Base-by-base conservation (phyloP, 2,797 vertebrate genomes). In the Anisognathus igniventris region DNA sequence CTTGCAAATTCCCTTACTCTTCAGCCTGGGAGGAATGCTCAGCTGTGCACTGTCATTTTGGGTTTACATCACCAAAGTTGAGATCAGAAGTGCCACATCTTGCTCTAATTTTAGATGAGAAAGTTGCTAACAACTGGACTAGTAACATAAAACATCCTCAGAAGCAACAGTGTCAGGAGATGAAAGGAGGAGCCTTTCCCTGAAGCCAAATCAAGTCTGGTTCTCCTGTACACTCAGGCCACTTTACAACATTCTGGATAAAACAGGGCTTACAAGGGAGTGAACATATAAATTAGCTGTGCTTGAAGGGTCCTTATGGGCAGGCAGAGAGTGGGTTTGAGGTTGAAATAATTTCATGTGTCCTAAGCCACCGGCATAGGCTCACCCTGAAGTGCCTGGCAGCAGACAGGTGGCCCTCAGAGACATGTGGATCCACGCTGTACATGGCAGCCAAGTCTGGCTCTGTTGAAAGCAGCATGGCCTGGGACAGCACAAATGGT, bases 201-300 rank as follows among this genome's bases (percentile, higher is more conserved):
- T 54, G 23, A 30, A 57, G 70, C 44, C 25, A 40, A 53, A 50
- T 11, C 18, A 19, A 54, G 7, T 39, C 40, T 51, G 28, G 25
- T 33, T 51, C 86, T 56, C 30, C 4, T 2, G 8, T 11, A 48
- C 5, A 4, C 31, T 25, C 51, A 60, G 27, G 37, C 20, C 31
- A 51, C 13, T 40, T 37, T 4, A 47, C 10, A 51, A 12, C 23
- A 24, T 37, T 35, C 33, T 40, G 30, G 31, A 37, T 72, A 58
- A 79, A 85, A 85, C 1, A 4, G 12, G 6, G 14, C 45, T 70
- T 57, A 68, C 50, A 62, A 45, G 6, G 14, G 35, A 74, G n/a
- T 2, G 3, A 60, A 37, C 0, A 0, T 28, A 62, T 16, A 56
- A n/a, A 57, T 47, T 48, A 68, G 37, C 30, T 28, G 28, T 47